Conservation (phyloP, 1,140 invertebrate genomes). For the Neodiprion pinetum region DNA sequence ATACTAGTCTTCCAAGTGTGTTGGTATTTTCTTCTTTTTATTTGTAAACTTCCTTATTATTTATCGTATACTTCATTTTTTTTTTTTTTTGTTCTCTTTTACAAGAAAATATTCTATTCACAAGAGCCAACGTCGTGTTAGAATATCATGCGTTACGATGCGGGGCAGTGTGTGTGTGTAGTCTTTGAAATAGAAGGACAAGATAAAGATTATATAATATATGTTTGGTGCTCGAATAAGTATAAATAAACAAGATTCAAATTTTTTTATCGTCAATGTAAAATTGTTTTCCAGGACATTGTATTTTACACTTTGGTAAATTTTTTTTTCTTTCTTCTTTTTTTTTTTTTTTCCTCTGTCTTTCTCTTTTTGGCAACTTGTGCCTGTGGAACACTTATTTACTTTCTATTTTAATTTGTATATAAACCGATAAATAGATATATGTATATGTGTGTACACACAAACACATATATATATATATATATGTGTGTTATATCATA, state of each 20-base stretch:
- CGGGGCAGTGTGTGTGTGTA: neutral
- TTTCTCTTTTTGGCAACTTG: conserved; percentile 55
- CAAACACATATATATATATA: conserved; percentile 20
- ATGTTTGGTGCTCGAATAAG: conserved; percentile 19
- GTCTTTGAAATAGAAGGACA: conserved; percentile 12
- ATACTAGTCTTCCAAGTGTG: conserved; percentile 6
- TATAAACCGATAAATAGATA: conserved; percentile 36
- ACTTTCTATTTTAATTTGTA: conserved; percentile 38
- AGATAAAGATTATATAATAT: conserved; percentile 19
- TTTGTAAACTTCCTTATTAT: neutral
- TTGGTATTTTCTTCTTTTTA: conserved; percentile 25
- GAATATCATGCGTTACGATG: neutral
- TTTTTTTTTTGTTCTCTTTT: neutral
- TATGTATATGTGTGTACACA: conserved; percentile 23
- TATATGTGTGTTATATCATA: neutral
- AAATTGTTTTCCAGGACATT: conserved; percentile 38
- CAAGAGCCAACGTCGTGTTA: neutral
- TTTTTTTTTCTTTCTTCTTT: conserved; percentile 30
- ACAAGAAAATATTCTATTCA: neutral
- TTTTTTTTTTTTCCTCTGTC: conserved; percentile 28
- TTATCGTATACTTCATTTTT: neutral
- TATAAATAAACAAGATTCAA: conserved; percentile 23
- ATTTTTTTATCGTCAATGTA: conserved; percentile 21
- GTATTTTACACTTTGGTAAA: conserved; percentile 39
- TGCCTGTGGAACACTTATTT: conserved; percentile 61